A percentile compares a stretch with the other conserved stretches of the same genome.
These are phyloP conservation scores for Cichlasoma orientale DNA, from an alignment of 2,797 vertebrate species.

Conservation along the genomic window DNA sequence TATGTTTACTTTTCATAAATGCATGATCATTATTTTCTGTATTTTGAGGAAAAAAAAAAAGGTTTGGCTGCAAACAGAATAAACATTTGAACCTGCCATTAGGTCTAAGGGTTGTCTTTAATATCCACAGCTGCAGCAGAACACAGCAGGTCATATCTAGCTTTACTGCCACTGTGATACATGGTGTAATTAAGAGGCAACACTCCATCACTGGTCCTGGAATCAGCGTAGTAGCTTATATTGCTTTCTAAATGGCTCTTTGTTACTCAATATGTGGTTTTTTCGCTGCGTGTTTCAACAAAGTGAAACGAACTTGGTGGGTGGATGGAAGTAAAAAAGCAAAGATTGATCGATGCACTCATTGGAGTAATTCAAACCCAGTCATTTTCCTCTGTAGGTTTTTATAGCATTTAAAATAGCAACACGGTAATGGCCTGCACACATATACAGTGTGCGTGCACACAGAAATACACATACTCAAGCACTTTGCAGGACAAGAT, in stretches of 20 bases:
- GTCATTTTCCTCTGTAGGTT: slow-evolving; percentile 75
- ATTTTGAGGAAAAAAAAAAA: not conserved
- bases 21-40: not conserved
- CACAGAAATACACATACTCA: slow-evolving; percentile 26
- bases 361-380: slow-evolving; percentile 77
- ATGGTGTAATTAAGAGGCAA: slow-evolving; percentile 77
- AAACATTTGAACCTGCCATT: not conserved
- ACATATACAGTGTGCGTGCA: slow-evolving; percentile 20
- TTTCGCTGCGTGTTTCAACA: slow-evolving; percentile 75
- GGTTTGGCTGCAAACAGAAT: fast-evolving
- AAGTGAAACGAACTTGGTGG: slow-evolving; percentile 76
- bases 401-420: slow-evolving; percentile 84
- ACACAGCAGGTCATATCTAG: slow-evolving; percentile 66
- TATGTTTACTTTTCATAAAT: not conserved
- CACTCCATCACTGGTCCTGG: slow-evolving; percentile 73
- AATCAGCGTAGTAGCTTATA: slow-evolving; percentile 77
- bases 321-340: slow-evolving; percentile 73
- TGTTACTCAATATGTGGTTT: slow-evolving; percentile 85
- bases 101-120: slow-evolving; percentile 13
- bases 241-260: slow-evolving; percentile 81
- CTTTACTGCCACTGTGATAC: slow-evolving; percentile 72
- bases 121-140: slow-evolving; percentile 38
- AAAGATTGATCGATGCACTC: slow-evolving; percentile 79
- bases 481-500: slow-evolving; percentile 78
- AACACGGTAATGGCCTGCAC: slow-evolving; percentile 66